Percentiles rank a stretch among this genome's conserved stretches.
These are phyloP conservation scores for Neotoma lepida DNA, from an alignment of 2,113 vertebrate species.

Conservation along the genomic window DNA sequence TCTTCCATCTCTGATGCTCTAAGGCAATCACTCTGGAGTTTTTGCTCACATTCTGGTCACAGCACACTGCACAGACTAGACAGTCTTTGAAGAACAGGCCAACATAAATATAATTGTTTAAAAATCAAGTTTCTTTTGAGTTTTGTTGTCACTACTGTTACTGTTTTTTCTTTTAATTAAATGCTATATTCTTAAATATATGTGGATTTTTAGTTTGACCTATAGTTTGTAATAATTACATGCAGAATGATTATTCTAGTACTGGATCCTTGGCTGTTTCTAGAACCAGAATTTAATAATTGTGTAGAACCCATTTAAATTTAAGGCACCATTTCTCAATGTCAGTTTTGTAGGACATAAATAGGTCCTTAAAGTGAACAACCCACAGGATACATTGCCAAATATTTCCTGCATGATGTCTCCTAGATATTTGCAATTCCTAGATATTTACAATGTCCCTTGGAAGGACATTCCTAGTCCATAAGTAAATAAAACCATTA, in stretches of 20 bases:
- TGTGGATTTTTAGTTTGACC: neutral
- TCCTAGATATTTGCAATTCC: neutral
- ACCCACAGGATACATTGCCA: neutral
- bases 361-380: neutral
- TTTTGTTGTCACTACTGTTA: neutral
- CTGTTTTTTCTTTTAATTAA: conserved; percentile 16
- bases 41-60: neutral
- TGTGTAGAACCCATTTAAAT: neutral
- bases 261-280: neutral
- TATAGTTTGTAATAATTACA: neutral
- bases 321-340: conserved; percentile 10
- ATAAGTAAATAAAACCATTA: conserved; percentile 46
- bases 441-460: neutral
- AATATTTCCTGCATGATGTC: neutral
- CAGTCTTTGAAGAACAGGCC: neutral
- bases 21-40: neutral
- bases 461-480: conserved; percentile 7
- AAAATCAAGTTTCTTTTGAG: neutral
- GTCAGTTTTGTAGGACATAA: neutral
- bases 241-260: neutral
- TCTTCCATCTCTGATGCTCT: neutral
- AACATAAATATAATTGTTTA: neutral
- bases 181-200: neutral
- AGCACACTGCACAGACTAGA: neutral
- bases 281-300: neutral